These are phyloP conservation scores for Hydroisotoma schaefferi DNA, from an alignment of 2,888 invertebrate genomes.

Conservation along the genomic window DNA sequence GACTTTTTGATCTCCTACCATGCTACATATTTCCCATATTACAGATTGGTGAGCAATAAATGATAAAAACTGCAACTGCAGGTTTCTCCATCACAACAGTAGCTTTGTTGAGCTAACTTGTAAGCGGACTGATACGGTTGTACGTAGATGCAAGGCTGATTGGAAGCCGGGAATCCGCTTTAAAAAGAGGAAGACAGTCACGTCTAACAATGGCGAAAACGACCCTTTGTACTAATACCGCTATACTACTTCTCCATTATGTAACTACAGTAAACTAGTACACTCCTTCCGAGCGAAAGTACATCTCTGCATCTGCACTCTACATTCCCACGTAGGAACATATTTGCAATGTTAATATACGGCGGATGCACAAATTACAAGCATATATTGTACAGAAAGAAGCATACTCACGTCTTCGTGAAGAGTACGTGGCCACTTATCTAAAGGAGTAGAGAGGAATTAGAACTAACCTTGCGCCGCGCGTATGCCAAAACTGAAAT, in stretches of 20 bases:
- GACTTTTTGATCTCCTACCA: not conserved
- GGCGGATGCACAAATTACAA: too few relatives aligned
- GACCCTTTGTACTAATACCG: too few relatives aligned
- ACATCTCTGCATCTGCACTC: not conserved
- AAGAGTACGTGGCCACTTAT: constrained; percentile 7
- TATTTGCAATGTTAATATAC: too few relatives aligned
- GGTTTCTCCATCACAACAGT: too few relatives aligned
- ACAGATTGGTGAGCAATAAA: constrained; percentile 11
- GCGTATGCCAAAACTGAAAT: not conserved
- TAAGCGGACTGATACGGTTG: not conserved
- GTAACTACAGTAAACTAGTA: too few relatives aligned
- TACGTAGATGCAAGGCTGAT: not conserved
- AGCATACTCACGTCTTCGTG: not conserved
- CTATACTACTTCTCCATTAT: too few relatives aligned
- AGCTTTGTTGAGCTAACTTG: too few relatives aligned
- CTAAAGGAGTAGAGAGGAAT: not conserved
- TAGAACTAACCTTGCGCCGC: not conserved
- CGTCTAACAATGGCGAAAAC: not conserved
- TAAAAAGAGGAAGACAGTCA: not conserved
- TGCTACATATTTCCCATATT: constrained; percentile 14
- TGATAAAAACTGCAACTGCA: constrained; percentile 14
- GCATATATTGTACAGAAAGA: too few relatives aligned
- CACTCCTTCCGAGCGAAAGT: too few relatives aligned
- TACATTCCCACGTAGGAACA: not conserved
- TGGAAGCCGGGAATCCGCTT: not conserved